phyloP scores from a whole-genome alignment of 2,797 vertebrate genomes.

The Manis javanica region DNA sequence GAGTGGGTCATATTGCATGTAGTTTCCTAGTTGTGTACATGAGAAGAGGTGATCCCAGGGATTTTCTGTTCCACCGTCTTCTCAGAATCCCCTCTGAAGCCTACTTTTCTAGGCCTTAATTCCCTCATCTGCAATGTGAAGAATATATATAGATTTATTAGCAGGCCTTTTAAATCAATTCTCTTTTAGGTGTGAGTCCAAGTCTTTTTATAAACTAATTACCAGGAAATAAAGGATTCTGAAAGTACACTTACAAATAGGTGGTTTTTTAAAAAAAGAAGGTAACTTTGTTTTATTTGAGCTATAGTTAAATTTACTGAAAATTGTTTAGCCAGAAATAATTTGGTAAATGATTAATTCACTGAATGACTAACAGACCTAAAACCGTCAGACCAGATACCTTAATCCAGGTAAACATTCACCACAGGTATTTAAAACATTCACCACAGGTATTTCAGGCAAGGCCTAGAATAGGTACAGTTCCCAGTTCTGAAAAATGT shows the following conservation, averaged over 20 bases:
- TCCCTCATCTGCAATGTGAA: neutral
- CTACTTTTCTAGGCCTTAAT: neutral
- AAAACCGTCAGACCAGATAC: slow-evolving; percentile 15
- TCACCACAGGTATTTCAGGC: neutral
- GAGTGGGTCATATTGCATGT: too few relatives aligned
- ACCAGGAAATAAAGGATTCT: slow-evolving; percentile 31
- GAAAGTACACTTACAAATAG: too few relatives aligned
- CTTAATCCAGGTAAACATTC: neutral
- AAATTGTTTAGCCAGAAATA: slow-evolving; percentile 25
- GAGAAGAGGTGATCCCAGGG: too few relatives aligned
- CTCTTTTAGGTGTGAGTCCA: neutral
- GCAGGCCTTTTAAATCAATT: neutral
- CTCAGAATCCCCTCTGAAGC: neutral
- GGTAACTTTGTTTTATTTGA: neutral
- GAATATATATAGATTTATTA: too few relatives aligned
- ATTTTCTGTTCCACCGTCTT: too few relatives aligned
- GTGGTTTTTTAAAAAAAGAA: too few relatives aligned
- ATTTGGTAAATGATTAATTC: slow-evolving; percentile 16
- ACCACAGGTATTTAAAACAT: slow-evolving; percentile 9
- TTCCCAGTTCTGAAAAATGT: too few relatives aligned
- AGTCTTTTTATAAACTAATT: slow-evolving; percentile 3
- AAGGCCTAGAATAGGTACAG: too few relatives aligned
- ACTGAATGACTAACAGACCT: neutral
- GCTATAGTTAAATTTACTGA: slow-evolving; percentile 40
- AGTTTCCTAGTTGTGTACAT: too few relatives aligned